Percentiles rank a stretch among this genome's conserved stretches.
Evolutionary conservation across 2,888 invertebrate species (phyloP).

Genomic region (Eupithecia centaureata): DNA sequence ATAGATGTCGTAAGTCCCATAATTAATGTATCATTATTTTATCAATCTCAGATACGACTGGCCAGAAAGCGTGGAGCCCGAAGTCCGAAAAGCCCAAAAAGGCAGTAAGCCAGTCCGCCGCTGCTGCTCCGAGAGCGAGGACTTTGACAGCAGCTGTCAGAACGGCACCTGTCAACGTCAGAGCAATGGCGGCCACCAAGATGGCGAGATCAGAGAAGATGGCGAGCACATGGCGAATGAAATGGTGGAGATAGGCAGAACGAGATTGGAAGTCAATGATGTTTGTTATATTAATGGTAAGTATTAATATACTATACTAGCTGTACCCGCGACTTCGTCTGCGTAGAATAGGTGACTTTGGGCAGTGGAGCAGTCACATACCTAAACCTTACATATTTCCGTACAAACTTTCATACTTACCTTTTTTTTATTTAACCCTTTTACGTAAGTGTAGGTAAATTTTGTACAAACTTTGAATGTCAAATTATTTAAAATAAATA

Average conservation of each 20-base stretch:
- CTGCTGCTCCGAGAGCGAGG: constrained; percentile 57
- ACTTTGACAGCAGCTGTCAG: constrained; percentile 37
- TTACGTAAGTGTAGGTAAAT: too few species aligned
- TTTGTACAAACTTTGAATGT: too few species aligned
- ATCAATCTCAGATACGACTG: constrained; percentile 87
- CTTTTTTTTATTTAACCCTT: too few species aligned
- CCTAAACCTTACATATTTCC: too few species aligned
- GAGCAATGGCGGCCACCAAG: constrained; percentile 40
- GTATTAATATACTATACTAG: too few species aligned
- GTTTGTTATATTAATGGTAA: constrained; percentile 98
- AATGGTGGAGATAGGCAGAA: constrained; percentile 87
- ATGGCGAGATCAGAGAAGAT: constrained; percentile 35
- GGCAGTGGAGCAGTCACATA: too few species aligned
- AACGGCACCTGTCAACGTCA: constrained; percentile 37
- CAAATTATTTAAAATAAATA: too few species aligned
- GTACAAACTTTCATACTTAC: too few species aligned
- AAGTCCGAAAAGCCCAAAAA: constrained; percentile 67
- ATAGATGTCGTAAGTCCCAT: too few species aligned
- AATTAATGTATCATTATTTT: too few species aligned
- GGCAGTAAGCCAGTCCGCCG: constrained; percentile 56
- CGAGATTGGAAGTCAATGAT: constrained; percentile 87
- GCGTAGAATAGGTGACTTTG: too few species aligned
- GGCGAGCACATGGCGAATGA: constrained; percentile 62
- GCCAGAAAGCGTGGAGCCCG: constrained; percentile 84
- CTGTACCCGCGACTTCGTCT: too few species aligned